A percentile compares a stretch with the other conserved stretches of the same genome.
Conservation (phyloP, 2,113 vertebrate species). For the Phalacrocorax brasilianus region DNA sequence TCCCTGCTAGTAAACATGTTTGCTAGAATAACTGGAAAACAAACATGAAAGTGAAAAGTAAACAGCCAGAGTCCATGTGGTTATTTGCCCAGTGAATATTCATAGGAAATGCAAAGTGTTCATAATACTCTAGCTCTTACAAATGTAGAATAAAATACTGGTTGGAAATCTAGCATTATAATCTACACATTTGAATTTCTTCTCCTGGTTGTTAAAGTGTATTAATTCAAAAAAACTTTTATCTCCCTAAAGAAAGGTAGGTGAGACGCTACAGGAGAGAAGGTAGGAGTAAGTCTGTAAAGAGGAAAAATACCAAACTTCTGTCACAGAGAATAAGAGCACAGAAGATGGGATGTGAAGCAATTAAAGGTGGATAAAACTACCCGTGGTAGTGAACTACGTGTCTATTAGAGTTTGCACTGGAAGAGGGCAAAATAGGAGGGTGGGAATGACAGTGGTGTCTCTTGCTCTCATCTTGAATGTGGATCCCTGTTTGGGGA, state of each 20-base stretch:
- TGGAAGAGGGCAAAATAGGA: neutral
- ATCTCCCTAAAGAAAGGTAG: conserved; percentile 49
- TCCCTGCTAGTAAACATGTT: neutral
- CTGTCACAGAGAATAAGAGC: neutral
- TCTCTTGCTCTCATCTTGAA: neutral
- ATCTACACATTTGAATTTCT: neutral
- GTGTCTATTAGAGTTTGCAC: neutral
- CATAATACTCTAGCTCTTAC: neutral
- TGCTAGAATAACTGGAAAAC: neutral
- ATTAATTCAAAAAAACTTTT: conserved; percentile 58
- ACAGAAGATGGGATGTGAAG: neutral
- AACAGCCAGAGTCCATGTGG: neutral
- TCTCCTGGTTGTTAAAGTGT: conserved; percentile 13
- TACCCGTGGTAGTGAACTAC: neutral
- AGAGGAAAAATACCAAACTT: conserved; percentile 38
- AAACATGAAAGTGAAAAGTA: neutral
- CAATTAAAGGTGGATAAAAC: neutral
- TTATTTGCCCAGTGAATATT: neutral
- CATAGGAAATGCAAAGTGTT: neutral
- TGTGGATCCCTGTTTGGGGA: neutral
- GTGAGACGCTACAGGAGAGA: conserved; percentile 51
- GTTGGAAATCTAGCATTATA: neutral
- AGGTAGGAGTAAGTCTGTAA: conserved; percentile 61
- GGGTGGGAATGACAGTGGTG: neutral
- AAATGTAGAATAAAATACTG: neutral